These are phyloP conservation scores for Apteryx mantelli DNA, from an alignment of 2,113 vertebrate species.

Conservation along the genomic window DNA sequence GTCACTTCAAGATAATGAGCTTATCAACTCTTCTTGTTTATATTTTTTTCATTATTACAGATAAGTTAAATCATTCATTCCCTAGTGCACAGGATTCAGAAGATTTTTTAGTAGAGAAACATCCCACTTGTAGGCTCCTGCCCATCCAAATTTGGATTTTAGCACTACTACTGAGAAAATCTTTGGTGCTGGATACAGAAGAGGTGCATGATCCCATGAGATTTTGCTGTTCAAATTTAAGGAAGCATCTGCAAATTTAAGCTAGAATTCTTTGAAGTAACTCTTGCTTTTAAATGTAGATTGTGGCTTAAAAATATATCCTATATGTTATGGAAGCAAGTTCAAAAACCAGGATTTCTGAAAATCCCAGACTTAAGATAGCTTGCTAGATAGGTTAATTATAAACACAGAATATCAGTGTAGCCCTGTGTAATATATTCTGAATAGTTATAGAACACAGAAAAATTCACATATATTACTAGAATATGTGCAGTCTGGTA, in stretches of 20 bases:
- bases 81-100: not conserved
- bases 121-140: not conserved
- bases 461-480: not conserved
- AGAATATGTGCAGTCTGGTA: not conserved
- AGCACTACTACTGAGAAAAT: not conserved
- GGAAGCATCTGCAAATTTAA: not conserved
- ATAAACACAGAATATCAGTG: not conserved
- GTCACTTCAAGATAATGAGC: not conserved
- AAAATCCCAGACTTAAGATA: not conserved
- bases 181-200: not conserved
- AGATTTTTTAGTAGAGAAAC: not conserved
- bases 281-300: not conserved
- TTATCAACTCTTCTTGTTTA: not conserved
- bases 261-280: not conserved
- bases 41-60: not conserved
- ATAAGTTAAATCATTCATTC: not conserved
- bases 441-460: not conserved
- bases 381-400: not conserved
- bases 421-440: not conserved
- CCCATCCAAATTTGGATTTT: not conserved
- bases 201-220: not conserved
- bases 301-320: not conserved
- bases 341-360: rapidly evolving
- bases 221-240: not conserved
- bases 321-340: not conserved